phyloP scores from a whole-genome alignment of 53 echinoderm and acorn worm species.

The Temnopleurus reevesii region DNA sequence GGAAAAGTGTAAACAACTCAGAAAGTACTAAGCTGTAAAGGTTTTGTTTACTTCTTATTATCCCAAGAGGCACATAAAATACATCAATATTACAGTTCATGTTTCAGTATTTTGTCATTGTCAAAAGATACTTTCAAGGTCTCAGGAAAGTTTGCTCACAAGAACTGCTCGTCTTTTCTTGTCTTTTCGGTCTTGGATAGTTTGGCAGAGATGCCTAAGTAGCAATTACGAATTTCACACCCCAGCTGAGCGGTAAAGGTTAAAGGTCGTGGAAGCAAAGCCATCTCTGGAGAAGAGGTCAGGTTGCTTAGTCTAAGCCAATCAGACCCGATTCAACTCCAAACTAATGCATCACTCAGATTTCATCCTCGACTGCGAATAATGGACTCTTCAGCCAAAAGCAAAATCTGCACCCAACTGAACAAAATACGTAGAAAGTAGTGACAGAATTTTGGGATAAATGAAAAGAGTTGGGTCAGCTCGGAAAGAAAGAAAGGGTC shows the following conservation, averaged over 20 bases:
- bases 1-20: background rate
- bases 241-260: conserved; percentile 50
- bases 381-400: background rate
- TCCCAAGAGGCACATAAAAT: conserved; percentile 6
- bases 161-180: background rate
- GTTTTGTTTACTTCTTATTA: conserved; percentile 1
- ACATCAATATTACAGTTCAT: conserved; percentile 4
- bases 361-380: background rate
- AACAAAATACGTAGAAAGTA: background rate
- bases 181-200: too few relatives aligned
- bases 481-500: background rate
- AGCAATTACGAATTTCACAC: conserved; percentile 55
- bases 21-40: background rate
- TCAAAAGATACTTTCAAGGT: conserved; percentile 7
- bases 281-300: conserved; percentile 42
- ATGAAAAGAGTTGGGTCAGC: too few relatives aligned
- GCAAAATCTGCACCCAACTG: background rate
- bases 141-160: background rate
- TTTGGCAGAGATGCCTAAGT: conserved; percentile 27
- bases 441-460: too few relatives aligned
- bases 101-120: background rate
- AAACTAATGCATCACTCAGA: too few relatives aligned
- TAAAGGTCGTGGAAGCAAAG: conserved; percentile 55
- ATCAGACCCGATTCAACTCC: background rate
- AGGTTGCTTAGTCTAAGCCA: conserved; percentile 1